Conservation (phyloP, 2,797 vertebrate species). For the Pseudopleuronectes americanus region DNA sequence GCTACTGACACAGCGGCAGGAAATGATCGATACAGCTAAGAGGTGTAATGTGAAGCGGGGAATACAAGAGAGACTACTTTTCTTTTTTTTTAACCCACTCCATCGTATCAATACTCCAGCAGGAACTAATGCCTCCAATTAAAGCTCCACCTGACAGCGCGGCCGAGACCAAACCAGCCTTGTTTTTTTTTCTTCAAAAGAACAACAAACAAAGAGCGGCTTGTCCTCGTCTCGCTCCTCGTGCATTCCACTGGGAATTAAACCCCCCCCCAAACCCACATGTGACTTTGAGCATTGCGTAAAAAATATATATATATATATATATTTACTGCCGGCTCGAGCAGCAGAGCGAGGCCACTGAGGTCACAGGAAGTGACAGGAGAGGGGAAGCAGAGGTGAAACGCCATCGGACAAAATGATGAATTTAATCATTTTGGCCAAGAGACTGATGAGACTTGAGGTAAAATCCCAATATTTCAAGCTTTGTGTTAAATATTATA, state of each 20-base stretch:
- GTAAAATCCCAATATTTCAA: too few species aligned
- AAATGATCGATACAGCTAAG: constrained; percentile 79
- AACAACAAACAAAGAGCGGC: constrained; percentile 52
- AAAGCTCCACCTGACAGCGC: constrained; percentile 36
- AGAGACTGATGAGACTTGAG: background rate
- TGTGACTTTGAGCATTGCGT: constrained; percentile 55
- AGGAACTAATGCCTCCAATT: constrained; percentile 42
- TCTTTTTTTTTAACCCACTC: background rate
- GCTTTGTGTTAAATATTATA: too few species aligned
- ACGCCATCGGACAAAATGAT: constrained; percentile 8
- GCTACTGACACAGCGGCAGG: constrained; percentile 74
- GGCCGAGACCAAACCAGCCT: constrained; percentile 24
- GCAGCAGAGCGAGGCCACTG: constrained; percentile 30
- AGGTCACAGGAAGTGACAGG: constrained; percentile 55
- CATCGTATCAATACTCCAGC: constrained; percentile 32
- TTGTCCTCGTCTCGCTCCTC: constrained; percentile 46
- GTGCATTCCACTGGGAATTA: constrained; percentile 47
- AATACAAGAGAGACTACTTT: background rate
- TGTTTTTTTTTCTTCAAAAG: constrained; percentile 13
- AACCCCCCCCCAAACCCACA: constrained; percentile 35
- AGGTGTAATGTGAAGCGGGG: constrained; percentile 67
- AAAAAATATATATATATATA: constrained; percentile 24
- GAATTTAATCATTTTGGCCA: background rate
- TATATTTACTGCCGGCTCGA: constrained; percentile 32
- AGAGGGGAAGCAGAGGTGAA: constrained; percentile 28